Base-by-base conservation (phyloP, 2,113 vertebrate species). In the Chamaea fasciata region DNA sequence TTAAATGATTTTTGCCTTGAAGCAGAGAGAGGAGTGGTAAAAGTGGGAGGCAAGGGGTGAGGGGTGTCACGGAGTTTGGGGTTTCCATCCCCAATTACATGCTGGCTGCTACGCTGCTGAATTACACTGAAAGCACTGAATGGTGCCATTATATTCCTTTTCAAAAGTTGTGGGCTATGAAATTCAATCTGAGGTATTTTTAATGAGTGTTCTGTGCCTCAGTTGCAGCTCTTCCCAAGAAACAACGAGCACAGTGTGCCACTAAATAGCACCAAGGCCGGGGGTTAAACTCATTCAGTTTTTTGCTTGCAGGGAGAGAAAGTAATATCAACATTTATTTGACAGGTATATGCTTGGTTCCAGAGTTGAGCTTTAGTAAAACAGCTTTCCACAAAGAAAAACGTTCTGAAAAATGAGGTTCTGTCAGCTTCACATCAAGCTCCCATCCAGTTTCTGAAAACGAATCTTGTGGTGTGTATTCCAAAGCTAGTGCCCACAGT, bases 211-310 rank as follows among this genome's bases (percentile, higher is more conserved):
- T 96, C 95, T 84, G 94, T 94, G 90, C 30, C 78, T 75, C 74
- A 46, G 94, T 88, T 95, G 96, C 81, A 92, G 83, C 74, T 96
- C 75, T 18, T 81, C 91, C 62, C 47, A 64, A 95, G 96, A 94
- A 98, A 98, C 97, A 98, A 98, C 96, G 97, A 90, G 80, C 39
- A 1, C 93, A 97, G 96, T 98, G 96, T 98, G 93, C 81, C 74
- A 69, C 78, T 95, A 62, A 84, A 90, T 62, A 97, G 91, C 11
- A 0, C 83, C 0, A 1, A 73, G 95, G 81, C 81, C 1, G 4
- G 65, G 89, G 89, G 87, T 97, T 97, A 95, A 90, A 97, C 83
- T 97, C 94, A 97, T 96, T 83, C 91, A 89, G 63, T 86, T 86
- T 94, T 94, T 90, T 76, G 74, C 90, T 95, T 31, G 4, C 7